Base-by-base conservation (phyloP, 2,797 vertebrate genomes). In the Gymnopithys bicolor region DNA sequence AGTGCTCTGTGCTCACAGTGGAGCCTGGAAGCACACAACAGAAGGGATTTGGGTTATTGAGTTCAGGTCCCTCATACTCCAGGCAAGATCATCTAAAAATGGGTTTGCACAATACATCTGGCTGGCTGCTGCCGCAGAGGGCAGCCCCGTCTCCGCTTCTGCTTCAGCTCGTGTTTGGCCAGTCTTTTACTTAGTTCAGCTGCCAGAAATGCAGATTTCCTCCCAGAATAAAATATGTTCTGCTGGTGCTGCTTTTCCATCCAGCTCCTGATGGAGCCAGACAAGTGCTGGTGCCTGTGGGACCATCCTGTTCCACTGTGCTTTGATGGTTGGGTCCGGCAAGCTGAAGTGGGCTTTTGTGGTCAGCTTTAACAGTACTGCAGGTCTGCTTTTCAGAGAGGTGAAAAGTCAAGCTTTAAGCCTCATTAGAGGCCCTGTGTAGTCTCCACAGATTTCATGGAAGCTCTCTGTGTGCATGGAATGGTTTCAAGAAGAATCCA, bases 51-150 rank as follows among this genome's bases (percentile, higher is more conserved):
- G 19, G 87, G 90, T 91, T 91, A 66, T 69, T 80, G 90, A 91
- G 87, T 88, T 90, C 85, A 69, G 73, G 69, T 95, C 91, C 62
- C 64, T 39, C 37, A 5, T 67, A 88, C 74, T 90, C 39, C 55
- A 28, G 95, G 87, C 90, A 62, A 91, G 58, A 85, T 30, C 85
- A 56, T 85, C 94, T 91, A 37, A 83, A 94, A 90, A 75, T 52
- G 86, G 86, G 11, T 48, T 95, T 73, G 45, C 8, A 11, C 82
- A 70, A 10, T 67, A n/a, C 60, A 85, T 89, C 82, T 70, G 73
- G 55, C 77, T 84, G 89, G 83, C 85, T 81, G 76, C 88, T 88
- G 28, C 67, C 1, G 7, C 70, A 33, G 83, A 93, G 94, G 91
- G 90, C 95, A 93, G 77, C 51, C 62, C 91, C 1, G 3, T 32